phyloP scores from a whole-genome alignment of 2,888 invertebrate species.

The Ligdia adustata region DNA sequence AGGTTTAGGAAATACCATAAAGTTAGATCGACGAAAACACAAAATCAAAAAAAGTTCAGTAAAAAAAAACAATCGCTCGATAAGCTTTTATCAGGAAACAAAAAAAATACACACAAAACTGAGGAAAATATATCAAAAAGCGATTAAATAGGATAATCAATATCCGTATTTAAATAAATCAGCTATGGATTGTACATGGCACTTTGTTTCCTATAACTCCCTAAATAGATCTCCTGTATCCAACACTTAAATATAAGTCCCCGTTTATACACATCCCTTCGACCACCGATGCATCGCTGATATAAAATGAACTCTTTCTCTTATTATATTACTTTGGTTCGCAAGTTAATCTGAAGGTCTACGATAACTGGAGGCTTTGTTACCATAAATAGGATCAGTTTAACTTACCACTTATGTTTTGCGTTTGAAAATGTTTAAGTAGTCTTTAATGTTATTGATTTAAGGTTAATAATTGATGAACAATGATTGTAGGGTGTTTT shows the following conservation, averaged over 20 bases:
- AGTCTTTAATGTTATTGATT: constrained; percentile 29
- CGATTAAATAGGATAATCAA: no score
- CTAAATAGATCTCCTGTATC: constrained; percentile 68
- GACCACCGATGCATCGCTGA: constrained; percentile 43
- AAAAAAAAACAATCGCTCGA: no score
- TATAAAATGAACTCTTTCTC: constrained; percentile 39
- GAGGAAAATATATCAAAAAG: no score
- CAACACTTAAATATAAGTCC: constrained; percentile 75
- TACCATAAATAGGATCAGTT: constrained; percentile 69
- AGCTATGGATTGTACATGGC: constrained; percentile 68
- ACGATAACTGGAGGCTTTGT: constrained; percentile 45
- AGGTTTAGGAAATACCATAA: no score
- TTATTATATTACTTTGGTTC: constrained; percentile 16
- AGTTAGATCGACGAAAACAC: no score
- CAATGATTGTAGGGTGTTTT: constrained; percentile 1
- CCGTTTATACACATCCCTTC: constrained; percentile 58
- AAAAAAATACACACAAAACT: no score
- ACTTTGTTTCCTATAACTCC: constrained; percentile 67
- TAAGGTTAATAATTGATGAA: constrained; percentile 47
- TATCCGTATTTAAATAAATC: constrained; percentile 50
- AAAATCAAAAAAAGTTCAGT: no score
- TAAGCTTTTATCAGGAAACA: no score
- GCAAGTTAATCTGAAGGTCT: constrained; percentile 44
- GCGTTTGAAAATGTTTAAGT: constrained; percentile 13
- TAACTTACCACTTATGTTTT: constrained; percentile 27